Evolutionary conservation across 2,797 vertebrate species (phyloP), one percentile per base, ranked within the genome.

Genomic region (Lepidocolaptes lacrymiger): DNA sequence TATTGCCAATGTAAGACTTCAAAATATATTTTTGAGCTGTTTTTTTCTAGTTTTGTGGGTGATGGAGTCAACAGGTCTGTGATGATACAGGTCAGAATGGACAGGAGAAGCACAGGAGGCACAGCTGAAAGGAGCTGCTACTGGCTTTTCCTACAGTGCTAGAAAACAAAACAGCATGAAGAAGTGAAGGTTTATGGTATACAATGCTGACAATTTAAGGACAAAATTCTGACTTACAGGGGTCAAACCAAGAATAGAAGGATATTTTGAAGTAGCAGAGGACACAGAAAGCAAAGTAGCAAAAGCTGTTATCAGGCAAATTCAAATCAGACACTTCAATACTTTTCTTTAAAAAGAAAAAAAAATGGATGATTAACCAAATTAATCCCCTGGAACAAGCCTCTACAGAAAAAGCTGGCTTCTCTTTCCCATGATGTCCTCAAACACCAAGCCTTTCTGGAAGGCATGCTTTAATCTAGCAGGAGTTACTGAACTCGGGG

Each of bases 381-480:
- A 94, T 93, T 85, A 94, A 93, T 94, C 37, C 92, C 43, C 68
- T 73, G 82, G 82, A 96, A 95, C 86, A 83, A 89, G 22, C 41
- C 69, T 63, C 44, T 22, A 36, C 27, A 41, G 72, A 67, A 94
- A 78, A 85, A 44, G 30, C 22, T 78, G 59, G 27, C 23, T 95
- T 77, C 64, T 4, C 4, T 82, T 56, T 92, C 56, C 68, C 64
- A 61, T 90, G 58, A 78, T 9, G 3, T 90, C 83, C 66, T 84
- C 79, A 86, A 95, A 93, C 84, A 86, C 62, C 86, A 94, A 88
- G 77, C 18, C 51, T 95, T 93, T 94, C 96, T 94, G 83, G 76
- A 94, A 96, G 90, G 93, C 86, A 93, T 30, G 46, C 46, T 84
- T 93, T 91, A 97, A 89, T 89, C 56, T 83, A 71, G 46, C 12